A percentile compares a stretch with the other conserved stretches of the same genome.
phyloP scores from a whole-genome alignment of 2,113 vertebrate genomes.

The Rhagologus leucostigma region DNA sequence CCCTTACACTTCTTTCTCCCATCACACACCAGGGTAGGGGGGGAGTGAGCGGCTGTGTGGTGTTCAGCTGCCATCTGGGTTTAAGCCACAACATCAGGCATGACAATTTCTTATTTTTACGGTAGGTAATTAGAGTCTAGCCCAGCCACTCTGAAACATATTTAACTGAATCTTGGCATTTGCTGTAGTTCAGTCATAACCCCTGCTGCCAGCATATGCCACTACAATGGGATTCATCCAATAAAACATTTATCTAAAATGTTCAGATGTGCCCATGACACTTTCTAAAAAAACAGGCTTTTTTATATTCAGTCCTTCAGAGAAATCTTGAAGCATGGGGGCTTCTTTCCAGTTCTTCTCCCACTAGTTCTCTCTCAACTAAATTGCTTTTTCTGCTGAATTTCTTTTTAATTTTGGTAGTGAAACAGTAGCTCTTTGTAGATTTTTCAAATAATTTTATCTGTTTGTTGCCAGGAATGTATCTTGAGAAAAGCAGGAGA shows the following conservation, averaged over 20 bases:
- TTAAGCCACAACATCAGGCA: neutral
- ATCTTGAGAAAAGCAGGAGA: neutral
- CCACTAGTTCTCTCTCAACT: neutral
- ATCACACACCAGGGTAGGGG: neutral
- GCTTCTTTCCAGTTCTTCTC: neutral
- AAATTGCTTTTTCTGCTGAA: neutral
- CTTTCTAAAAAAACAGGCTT: neutral
- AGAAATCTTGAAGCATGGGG: neutral
- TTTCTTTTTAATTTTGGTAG: neutral
- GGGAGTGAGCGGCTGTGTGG: neutral
- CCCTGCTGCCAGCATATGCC: neutral
- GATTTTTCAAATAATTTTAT: slow-evolving; percentile 24
- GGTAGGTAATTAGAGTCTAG: neutral
- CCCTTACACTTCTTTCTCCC: neutral
- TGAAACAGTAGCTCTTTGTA: neutral
- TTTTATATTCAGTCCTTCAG: neutral
- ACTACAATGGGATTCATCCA: neutral
- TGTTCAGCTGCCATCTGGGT: neutral
- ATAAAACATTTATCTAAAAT: slow-evolving; percentile 3
- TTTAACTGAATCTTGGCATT: slow-evolving; percentile 5
- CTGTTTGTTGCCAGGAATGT: neutral
- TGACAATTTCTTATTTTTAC: neutral
- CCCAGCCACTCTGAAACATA: neutral
- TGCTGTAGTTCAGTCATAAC: neutral
- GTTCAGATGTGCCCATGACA: neutral